Base-by-base conservation (phyloP, 2,888 invertebrate species). In the Ectobius pallidus region DNA sequence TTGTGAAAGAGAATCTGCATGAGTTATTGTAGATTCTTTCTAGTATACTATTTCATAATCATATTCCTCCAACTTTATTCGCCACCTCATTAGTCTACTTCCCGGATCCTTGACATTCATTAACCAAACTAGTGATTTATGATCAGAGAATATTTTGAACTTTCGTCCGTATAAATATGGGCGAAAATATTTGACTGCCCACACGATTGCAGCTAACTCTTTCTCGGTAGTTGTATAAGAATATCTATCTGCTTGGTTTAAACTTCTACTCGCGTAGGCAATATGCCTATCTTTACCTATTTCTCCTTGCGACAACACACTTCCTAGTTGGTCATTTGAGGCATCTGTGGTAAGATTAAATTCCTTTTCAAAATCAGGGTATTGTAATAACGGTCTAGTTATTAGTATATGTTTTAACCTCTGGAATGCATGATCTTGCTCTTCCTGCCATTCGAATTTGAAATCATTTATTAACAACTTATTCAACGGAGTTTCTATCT, bases 141-240 rank as follows among this genome's bases (percentile, higher is more conserved):
- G 82, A 72, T 83, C 81, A 0, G 79, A 82, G 3, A 79, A 25
- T 14, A 83, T 78, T 11, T 44, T 77, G 68, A 83, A 83, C 73
- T 79, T 77, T 39, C 78, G 76, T 18, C 82, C 82, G 71, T 78
- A 81, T 2, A 83, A 65, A 70, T 82, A 83, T 3, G 82, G 80
- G 39, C 81, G 25, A 73, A 82, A 83, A 73, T 81, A 77, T 76
- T 81, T 79, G 0, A 76, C 73, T 9, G 75, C 76, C 79, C 80
- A 82, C 3, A 82, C 77, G 9, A 83, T 81, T 0, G 81, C 80
- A 65, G 83, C 69, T 1, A 82, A 71, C 77, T 83, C 82, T 58
- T 78, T 78, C 77, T 84, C 82, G 1, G 77, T 34, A 6, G 34
- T 34, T 6, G 7, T 34, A 11, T 34, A 34, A n/a, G n/a, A n/a